Percentiles rank a stretch among this genome's conserved stretches.
Evolutionary conservation across 2,113 vertebrate genomes (phyloP).

Genomic region (Hyperopisus bebe): DNA sequence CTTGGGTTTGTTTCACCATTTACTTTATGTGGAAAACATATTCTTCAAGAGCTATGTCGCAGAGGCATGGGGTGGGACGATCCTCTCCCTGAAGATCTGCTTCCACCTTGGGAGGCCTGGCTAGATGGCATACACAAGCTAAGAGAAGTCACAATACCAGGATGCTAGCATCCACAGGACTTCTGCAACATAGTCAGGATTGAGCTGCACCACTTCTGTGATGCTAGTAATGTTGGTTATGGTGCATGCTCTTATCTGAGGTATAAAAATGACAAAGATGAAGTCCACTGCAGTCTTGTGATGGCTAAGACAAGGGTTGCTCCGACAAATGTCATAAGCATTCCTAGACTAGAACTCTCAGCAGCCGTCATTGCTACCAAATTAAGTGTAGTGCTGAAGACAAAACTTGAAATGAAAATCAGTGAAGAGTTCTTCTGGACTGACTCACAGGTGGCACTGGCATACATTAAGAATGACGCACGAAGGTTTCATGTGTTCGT

Average conservation of each 20-base stretch:
- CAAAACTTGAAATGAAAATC: conserved; percentile 18
- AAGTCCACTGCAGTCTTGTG: conserved; percentile 20
- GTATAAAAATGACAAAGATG: conserved; percentile 4
- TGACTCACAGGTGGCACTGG: conserved; percentile 17
- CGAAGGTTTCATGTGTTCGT: conserved; percentile 28
- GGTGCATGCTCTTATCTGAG: conserved; percentile 23
- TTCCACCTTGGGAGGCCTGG: conserved; percentile 23
- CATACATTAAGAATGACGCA: neutral
- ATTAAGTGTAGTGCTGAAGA: conserved; percentile 10
- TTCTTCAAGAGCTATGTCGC: conserved; percentile 23
- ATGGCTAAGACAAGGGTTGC: conserved; percentile 26
- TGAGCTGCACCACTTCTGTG: conserved; percentile 27
- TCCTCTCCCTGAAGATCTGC: conserved; percentile 4
- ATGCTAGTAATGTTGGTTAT: conserved; percentile 16
- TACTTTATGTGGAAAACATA: conserved; percentile 13
- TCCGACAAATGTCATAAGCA: conserved; percentile 25
- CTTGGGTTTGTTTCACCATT: conserved; percentile 25
- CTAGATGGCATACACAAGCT: conserved; percentile 7
- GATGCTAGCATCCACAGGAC: conserved; percentile 22
- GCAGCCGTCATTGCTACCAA: conserved; percentile 16
- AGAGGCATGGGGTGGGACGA: conserved; percentile 13
- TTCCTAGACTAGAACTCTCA: conserved; percentile 19
- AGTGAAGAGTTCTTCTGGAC: conserved; percentile 12
- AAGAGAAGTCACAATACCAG: conserved; percentile 9
- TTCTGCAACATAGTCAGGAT: conserved; percentile 16